Conservation (phyloP, 2,888 invertebrate genomes). For the Noctua comes region DNA sequence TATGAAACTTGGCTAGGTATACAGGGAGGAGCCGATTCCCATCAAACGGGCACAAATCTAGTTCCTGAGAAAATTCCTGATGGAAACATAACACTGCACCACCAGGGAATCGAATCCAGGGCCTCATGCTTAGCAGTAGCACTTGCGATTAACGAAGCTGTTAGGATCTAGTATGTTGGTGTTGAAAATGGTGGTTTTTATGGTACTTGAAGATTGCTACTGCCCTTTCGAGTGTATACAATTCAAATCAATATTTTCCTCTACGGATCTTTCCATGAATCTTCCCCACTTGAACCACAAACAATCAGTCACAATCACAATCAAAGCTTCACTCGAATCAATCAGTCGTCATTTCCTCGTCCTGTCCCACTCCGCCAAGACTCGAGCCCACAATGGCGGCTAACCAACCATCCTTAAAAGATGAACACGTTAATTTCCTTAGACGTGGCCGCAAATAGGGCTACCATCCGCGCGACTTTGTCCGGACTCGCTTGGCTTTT, state of each 20-base stretch:
- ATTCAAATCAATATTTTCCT: conserved; percentile 1
- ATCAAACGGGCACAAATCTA: not conserved
- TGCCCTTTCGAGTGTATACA: not conserved
- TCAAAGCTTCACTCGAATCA: conserved; percentile 42
- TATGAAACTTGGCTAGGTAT: conserved; percentile 11
- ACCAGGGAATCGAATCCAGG: not conserved
- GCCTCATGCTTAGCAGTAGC: not conserved
- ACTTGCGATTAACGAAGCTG: not conserved
- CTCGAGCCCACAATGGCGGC: conserved; percentile 47
- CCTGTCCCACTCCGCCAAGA: conserved; percentile 48
- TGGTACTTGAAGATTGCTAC: not conserved
- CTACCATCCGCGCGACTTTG: not conserved
- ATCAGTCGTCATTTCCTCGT: conserved; percentile 47
- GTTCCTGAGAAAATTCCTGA: not conserved
- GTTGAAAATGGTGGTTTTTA: not conserved
- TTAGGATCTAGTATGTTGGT: not conserved
- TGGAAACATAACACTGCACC: not conserved
- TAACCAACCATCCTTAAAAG: conserved; percentile 57
- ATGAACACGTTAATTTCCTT: conserved; percentile 64
- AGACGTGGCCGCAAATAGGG: conserved; percentile 28
- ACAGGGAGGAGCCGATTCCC: not conserved
- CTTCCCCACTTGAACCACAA: conserved; percentile 5
- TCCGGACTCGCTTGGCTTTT: not conserved
- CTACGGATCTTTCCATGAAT: not conserved
- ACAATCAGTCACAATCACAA: conserved; percentile 39